Conservation (phyloP, 2,888 invertebrate species). For the Halictus ligatus region DNA sequence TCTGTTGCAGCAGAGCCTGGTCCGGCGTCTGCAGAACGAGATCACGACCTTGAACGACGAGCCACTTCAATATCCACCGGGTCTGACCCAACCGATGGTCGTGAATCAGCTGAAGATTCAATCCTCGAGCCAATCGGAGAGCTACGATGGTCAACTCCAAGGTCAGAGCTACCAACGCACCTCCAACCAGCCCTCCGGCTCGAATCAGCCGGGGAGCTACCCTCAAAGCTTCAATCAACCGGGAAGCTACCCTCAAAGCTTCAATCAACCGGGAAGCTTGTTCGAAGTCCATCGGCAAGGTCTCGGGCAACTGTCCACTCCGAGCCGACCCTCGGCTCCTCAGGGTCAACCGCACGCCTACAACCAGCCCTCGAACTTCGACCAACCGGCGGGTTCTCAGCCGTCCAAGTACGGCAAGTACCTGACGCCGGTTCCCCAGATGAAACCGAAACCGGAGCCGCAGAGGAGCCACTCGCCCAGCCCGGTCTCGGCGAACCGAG, state of each 20-base stretch:
- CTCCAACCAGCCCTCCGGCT: background rate
- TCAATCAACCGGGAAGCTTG: background rate
- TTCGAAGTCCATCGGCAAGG: background rate
- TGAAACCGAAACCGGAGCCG: conserved; percentile 34
- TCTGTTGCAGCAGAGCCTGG: conserved; percentile 78
- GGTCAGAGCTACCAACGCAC: too few relatives aligned
- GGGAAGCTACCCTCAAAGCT: background rate
- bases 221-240: too few relatives aligned
- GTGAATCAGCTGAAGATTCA: background rate
- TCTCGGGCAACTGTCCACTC: background rate
- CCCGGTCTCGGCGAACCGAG: conserved; percentile 56
- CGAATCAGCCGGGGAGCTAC: background rate
- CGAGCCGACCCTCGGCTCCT: background rate
- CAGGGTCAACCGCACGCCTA: background rate
- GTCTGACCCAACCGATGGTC: conserved; percentile 2
- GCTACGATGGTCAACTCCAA: background rate
- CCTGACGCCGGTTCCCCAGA: conserved; percentile 35
- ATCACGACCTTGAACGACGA: conserved; percentile 54
- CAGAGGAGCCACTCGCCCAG: conserved; percentile 34
- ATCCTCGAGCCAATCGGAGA: conserved; percentile 15
- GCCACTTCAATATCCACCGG: background rate
- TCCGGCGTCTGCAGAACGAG: conserved; percentile 66
- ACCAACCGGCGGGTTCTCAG: conserved; percentile 10
- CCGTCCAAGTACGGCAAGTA: conserved; percentile 26
- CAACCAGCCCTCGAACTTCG: conserved; percentile 38